Conservation (phyloP, 2,113 vertebrate genomes). For the Salminus brasiliensis region DNA sequence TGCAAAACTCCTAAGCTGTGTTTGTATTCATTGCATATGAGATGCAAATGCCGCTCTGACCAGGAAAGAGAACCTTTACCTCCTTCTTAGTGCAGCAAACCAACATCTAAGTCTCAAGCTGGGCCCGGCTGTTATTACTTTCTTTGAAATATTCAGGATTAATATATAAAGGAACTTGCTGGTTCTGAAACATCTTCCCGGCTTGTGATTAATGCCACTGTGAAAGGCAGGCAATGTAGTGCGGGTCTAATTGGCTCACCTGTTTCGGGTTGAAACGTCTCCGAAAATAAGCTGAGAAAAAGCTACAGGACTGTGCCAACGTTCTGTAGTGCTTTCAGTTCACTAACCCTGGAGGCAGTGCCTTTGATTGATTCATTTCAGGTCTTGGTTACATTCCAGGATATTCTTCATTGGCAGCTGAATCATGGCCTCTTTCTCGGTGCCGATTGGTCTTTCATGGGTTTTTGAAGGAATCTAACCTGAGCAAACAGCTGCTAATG, state of each 20-base stretch:
- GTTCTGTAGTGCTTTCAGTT: background rate
- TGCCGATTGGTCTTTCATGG: constrained; percentile 28
- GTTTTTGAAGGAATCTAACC: background rate
- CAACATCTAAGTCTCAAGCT: background rate
- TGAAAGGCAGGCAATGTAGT: background rate
- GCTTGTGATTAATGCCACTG: background rate
- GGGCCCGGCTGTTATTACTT: background rate
- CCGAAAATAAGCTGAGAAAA: constrained; percentile 8
- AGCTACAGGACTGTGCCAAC: background rate
- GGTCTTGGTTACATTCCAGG: constrained; percentile 34
- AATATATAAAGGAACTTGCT: background rate
- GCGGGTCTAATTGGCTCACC: constrained; percentile 40
- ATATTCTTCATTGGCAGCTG: constrained; percentile 26
- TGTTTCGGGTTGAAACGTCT: constrained; percentile 26
- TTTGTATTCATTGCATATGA: background rate
- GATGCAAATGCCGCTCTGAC: background rate
- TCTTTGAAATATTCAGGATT: constrained; percentile 18
- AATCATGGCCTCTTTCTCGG: constrained; percentile 28
- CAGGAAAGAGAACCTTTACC: background rate
- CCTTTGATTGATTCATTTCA: constrained; percentile 39
- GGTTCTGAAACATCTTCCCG: background rate
- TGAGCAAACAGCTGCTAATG: constrained; percentile 3
- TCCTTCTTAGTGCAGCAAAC: background rate
- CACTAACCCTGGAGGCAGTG: constrained; percentile 5
- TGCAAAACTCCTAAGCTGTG: background rate